Evolutionary conservation across 2,888 invertebrate genomes (phyloP).

Genomic region (Drosophila limbata): DNA sequence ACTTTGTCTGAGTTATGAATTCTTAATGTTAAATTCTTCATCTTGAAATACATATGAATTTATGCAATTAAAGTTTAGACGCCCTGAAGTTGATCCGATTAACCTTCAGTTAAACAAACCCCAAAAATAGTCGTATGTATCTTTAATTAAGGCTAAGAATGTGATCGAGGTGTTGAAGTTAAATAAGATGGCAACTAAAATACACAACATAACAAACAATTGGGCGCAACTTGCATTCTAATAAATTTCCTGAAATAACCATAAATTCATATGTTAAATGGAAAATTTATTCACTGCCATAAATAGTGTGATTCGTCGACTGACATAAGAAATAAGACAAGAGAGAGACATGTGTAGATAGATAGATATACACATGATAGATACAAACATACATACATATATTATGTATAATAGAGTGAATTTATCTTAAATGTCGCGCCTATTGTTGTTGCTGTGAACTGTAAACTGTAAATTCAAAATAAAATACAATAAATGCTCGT

Average conservation of each 20-base stretch:
- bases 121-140: neutral
- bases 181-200: slow-evolving; percentile 20
- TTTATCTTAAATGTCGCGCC: slow-evolving; percentile 52
- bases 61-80: slow-evolving; percentile 17
- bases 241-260: slow-evolving; percentile 61
- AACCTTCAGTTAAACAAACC: slow-evolving; percentile 17
- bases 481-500: slow-evolving; percentile 57
- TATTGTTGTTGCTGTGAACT: slow-evolving; percentile 63
- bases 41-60: neutral
- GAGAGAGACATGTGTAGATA: slow-evolving; percentile 43
- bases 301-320: slow-evolving; percentile 58
- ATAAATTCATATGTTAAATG: slow-evolving; percentile 67
- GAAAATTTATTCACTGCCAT: slow-evolving; percentile 66
- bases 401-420: slow-evolving; percentile 34
- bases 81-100: slow-evolving; percentile 4
- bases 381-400: neutral
- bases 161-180: slow-evolving; percentile 1
- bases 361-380: slow-evolving; percentile 5
- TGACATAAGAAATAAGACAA: slow-evolving; percentile 57
- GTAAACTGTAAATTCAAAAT: slow-evolving; percentile 82
- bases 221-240: slow-evolving; percentile 63
- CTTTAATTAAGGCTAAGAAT: slow-evolving; percentile 18
- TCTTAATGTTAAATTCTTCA: slow-evolving; percentile 13
- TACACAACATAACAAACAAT: slow-evolving; percentile 40
- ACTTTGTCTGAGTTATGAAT: neutral